Base-by-base conservation (phyloP, 2,797 vertebrate species). In the Sciaenops ocellatus region DNA sequence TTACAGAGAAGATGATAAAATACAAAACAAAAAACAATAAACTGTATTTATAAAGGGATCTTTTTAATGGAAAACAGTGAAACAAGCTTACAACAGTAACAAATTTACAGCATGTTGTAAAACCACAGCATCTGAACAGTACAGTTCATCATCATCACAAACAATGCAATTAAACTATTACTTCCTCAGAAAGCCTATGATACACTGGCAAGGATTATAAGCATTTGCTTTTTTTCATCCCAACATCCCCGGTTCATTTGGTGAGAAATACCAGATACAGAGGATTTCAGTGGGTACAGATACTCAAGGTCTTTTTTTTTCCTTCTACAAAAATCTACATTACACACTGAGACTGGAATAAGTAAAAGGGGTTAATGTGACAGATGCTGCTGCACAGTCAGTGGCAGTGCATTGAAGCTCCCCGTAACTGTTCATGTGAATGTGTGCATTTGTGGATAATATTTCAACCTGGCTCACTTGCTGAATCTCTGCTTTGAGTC, bases 361-460 rank as follows among this genome's bases (percentile, higher is more conserved):
- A 83, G 83, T 77, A 69, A 87, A 91, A 93, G 76, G 75, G 80
- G 73, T 84, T 73, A 55, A 55, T 84, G 82, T 90, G 87, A 94
- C 79, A n/a, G 83, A 89, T 90, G 89, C 83, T 79, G 56, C 72
- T 88, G 85, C 80, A 77, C 72, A 71, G 70, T 71, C 76, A 74
- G 76, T 52, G 18, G 70, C 63, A 48, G 70, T 54, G 79, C 77
- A 86, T 62, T 78, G 67, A 89, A 73, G 71, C 77, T 69, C 65
- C 61, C 72, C 46, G 52, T 83, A 71, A 87, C 83, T 62, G 76
- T 80, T 75, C 79, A 84, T 85, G 80, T 79, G 83, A 73, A 79
- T 84, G 83, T 88, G 84, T 76, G 74, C 68, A 70, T 92, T 85
- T 89, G 91, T 93, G 84, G 88, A 92, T 93, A 95, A 94, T 94